Percentiles rank a stretch among this genome's conserved stretches.
phyloP scores from a whole-genome alignment of 1,140 invertebrate species.

The Phenacoccus solenopsis region DNA sequence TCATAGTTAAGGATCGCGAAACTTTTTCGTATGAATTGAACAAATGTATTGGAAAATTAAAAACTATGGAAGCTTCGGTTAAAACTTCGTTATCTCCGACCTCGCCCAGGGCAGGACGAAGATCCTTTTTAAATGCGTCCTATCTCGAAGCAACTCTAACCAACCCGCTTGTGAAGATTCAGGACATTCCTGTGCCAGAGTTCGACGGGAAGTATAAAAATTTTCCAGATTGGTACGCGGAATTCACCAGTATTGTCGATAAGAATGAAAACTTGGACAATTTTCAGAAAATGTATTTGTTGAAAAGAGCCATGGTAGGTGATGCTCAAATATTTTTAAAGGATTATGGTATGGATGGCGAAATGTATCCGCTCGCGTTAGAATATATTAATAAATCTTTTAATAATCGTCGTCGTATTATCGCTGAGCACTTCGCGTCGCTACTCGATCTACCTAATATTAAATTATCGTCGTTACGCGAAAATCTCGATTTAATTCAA shows the following conservation, averaged over 20 bases:
- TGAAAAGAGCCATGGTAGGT: not conserved
- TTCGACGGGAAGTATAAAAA: not conserved
- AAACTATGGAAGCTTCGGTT: too few species aligned
- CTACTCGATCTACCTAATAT: not conserved
- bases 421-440: not conserved
- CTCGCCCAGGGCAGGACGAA: not conserved
- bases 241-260: not conserved
- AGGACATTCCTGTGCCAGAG: not conserved
- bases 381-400: not conserved
- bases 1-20: not conserved
- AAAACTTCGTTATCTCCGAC: not conserved
- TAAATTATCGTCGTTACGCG: not conserved
- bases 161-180: not conserved
- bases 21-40: not conserved
- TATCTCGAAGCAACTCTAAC: not conserved
- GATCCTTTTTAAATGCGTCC: not conserved
- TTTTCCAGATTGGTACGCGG: not conserved
- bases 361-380: not conserved
- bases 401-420: not conserved
- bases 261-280: not conserved
- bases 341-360: not conserved
- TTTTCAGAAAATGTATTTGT: not conserved
- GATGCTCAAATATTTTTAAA: not conserved
- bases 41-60: not conserved
- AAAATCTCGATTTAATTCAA: not conserved